phyloP scores from a whole-genome alignment of 2,888 invertebrate species.

The Synanthedon formicaeformis region DNA sequence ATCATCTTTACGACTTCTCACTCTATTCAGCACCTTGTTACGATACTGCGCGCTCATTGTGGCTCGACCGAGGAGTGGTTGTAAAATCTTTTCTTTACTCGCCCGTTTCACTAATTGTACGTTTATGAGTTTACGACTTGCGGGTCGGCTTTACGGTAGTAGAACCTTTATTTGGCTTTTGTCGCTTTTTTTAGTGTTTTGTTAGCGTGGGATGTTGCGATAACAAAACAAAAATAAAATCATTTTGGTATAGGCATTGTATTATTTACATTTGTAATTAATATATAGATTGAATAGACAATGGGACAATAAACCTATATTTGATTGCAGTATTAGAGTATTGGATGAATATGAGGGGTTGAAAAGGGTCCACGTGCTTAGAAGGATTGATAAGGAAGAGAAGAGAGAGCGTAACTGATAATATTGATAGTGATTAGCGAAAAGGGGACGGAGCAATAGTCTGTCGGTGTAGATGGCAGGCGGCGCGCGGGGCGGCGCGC shows the following conservation, averaged over 20 bases:
- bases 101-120: constrained; percentile 70
- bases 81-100: constrained; percentile 71
- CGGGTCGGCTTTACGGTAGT: constrained; percentile 60
- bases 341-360: background rate
- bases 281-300: no score
- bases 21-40: constrained; percentile 73
- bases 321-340: no score
- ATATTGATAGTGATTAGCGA: constrained; percentile 69
- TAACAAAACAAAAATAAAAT: background rate
- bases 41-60: constrained; percentile 70
- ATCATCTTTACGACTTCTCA: constrained; percentile 73
- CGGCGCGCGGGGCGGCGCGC: constrained; percentile 73
- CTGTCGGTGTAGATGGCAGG: constrained; percentile 29
- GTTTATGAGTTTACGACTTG: constrained; percentile 70
- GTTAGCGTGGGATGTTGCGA: background rate
- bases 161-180: constrained; percentile 39
- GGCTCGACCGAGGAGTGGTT: constrained; percentile 63
- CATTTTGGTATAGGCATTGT: no score
- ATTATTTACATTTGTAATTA: no score
- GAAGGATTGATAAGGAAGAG: constrained; percentile 57
- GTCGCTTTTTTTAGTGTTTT: constrained; percentile 2
- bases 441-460: constrained; percentile 68
- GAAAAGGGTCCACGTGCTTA: constrained; percentile 39
- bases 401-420: constrained; percentile 66
- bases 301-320: no score